These are phyloP conservation scores for Styela clava DNA, from an alignment of 23 tunicate species.

Conservation along the genomic window DNA sequence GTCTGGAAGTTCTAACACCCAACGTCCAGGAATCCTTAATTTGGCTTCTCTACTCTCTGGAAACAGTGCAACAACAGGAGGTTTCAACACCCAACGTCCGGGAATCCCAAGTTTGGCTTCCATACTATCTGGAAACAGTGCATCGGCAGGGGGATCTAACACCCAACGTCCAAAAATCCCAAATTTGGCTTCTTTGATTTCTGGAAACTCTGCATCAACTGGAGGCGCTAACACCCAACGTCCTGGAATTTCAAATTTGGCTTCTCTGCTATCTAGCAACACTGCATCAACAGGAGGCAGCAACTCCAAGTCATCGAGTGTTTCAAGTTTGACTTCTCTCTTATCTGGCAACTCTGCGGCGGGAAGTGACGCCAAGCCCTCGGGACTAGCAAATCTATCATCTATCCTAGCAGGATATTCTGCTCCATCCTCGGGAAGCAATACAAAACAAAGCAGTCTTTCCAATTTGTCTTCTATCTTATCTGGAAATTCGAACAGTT, in stretches of 20 bases:
- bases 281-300: background rate
- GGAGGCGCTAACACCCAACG: background rate
- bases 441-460: background rate
- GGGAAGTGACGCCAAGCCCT: background rate
- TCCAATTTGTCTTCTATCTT: background rate
- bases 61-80: background rate
- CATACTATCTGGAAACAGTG: background rate
- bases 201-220: background rate
- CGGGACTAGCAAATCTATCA: background rate
- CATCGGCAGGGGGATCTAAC: background rate
- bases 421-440: background rate
- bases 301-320: background rate
- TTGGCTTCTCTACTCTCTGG: background rate
- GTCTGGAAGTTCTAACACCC: background rate
- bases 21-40: background rate
- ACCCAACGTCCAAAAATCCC: background rate
- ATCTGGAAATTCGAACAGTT: background rate
- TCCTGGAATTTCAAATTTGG: background rate
- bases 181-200: background rate
- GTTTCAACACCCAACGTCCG: too few relatives aligned
- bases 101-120: background rate
- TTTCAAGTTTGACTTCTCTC: background rate
- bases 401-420: background rate
- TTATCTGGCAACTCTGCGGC: background rate
- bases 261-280: background rate